A percentile compares a stretch with the other conserved stretches of the same genome.
phyloP scores from a whole-genome alignment of 2,888 invertebrate species.

The Patella caerulea region DNA sequence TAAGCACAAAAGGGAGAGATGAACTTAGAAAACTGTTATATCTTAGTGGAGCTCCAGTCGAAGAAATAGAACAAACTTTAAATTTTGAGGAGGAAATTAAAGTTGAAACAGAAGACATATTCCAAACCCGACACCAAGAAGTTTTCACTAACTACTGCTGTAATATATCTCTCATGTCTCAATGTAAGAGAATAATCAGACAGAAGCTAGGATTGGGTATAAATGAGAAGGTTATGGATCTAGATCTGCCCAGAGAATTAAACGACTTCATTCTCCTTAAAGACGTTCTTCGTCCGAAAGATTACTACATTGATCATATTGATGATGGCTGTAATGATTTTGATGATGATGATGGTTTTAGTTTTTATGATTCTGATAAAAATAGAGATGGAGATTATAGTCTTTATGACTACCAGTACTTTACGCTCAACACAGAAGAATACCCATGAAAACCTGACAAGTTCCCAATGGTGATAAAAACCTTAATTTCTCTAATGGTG shows the following conservation, averaged over 20 bases:
- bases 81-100: neutral
- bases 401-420: neutral
- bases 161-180: neutral
- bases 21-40: neutral
- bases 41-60: neutral
- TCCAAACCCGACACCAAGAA: neutral
- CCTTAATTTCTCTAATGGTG: no score
- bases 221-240: neutral
- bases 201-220: neutral
- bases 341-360: constrained; percentile 6
- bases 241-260: neutral
- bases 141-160: neutral
- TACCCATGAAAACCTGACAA: no score
- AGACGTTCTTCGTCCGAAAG: neutral
- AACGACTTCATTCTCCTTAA: neutral
- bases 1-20: neutral
- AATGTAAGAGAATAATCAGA: neutral
- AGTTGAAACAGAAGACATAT: neutral
- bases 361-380: neutral
- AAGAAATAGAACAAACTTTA: neutral
- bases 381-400: neutral
- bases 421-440: no score
- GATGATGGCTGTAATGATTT: neutral
- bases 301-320: neutral
- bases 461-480: no score